Evolutionary conservation across 2,888 invertebrate species (phyloP), one percentile per base, ranked within the genome.

Genomic region (Mythimna albipuncta): DNA sequence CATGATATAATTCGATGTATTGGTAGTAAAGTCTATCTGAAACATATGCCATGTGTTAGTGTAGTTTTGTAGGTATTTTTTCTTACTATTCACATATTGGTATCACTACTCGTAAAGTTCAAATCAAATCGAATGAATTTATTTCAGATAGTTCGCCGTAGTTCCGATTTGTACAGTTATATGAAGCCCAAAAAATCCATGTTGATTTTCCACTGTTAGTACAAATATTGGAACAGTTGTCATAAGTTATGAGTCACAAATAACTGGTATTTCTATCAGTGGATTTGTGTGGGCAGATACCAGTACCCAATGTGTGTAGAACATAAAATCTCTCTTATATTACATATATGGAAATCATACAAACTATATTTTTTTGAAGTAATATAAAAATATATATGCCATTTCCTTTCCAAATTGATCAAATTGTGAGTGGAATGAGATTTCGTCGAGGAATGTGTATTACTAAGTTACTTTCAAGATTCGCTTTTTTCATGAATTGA

Each of bases 181-280:
- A 47, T 47, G 13, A 32, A 35, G 16, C n/a, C 26, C 5, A n/a
- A 9, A 63, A 63, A 77, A 38, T 50, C 1, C n/a, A 19, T 54
- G 21, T 52, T 50, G 50, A 32, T 38, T 73, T 66, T 64, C 41
- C 32, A 62, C 61, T 57, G 35, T 66, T 63, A 55, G 54, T 59
- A 69, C 38, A 65, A 62, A 71, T 65, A 55, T 57, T 4, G 47
- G 19, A 66, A 61, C 38, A 52, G 64, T 62, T 75, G 47, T 50
- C 67, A 59, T 52, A 74, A 70, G 54, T 70, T 79, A 73, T 26
- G 52, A 64, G 47, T 50, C 2, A 41, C 52, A 69, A 63, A 63
- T 78, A 77, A 54, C 63, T 50, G 50, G 4, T 67, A 67, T 79
- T 75, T 57, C 63, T 54, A 47, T 57, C 64, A 61, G n/a, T 2